phyloP scores from a whole-genome alignment of 2,797 vertebrate species.

The Geotria australis region DNA sequence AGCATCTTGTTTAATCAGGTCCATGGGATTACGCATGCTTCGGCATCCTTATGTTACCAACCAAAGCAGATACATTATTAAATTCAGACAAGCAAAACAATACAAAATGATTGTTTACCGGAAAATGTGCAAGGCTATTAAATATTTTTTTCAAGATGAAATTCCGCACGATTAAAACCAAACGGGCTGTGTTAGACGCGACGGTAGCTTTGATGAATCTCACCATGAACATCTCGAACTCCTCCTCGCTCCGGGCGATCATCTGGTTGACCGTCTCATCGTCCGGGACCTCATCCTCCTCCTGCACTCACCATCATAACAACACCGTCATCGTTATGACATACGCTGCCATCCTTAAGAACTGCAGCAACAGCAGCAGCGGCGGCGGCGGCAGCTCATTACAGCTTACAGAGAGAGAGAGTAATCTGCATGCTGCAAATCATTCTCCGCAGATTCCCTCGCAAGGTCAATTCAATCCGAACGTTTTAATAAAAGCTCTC shows the following conservation, averaged over 20 bases:
- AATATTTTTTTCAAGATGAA: no score
- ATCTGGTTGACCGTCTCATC: slow-evolving; percentile 97
- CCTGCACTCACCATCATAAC: slow-evolving; percentile 13
- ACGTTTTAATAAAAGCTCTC: no score
- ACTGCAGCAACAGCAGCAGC: background rate
- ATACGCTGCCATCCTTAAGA: background rate
- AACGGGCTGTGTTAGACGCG: no score
- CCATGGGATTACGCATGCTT: no score
- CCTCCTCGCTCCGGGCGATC: slow-evolving; percentile 79
- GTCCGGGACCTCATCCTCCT: slow-evolving; percentile 92
- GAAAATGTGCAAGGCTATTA: no score
- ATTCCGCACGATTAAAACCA: no score
- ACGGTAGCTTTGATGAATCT: slow-evolving; percentile 3
- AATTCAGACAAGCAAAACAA: slow-evolving; percentile 3
- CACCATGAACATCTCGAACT: slow-evolving; percentile 96
- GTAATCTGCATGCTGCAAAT: background rate
- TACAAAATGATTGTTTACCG: no score
- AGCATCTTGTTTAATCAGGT: no score
- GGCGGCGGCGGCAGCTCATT: background rate
- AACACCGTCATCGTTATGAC: background rate
- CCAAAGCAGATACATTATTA: slow-evolving; percentile 3
- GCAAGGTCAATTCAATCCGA: no score
- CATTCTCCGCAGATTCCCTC: no score
- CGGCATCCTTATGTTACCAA: slow-evolving; percentile 2
- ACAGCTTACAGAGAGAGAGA: background rate